phyloP scores from a whole-genome alignment of 1,140 invertebrate genomes.

The Thalassaphorura encarpata region DNA sequence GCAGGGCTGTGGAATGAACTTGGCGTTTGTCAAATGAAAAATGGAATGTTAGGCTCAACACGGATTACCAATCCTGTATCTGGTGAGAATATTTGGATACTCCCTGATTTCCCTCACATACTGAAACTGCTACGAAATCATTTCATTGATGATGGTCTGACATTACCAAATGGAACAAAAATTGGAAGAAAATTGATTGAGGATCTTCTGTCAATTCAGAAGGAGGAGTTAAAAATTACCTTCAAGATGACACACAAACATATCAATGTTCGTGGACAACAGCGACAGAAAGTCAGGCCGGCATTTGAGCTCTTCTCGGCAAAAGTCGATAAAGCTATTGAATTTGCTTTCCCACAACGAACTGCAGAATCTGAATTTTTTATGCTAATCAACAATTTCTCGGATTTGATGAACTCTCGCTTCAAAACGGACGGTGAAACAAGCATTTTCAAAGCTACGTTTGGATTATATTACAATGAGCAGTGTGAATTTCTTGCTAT shows the following conservation, averaged over 20 bases:
- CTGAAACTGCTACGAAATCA: conserved; percentile 34
- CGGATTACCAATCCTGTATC: conserved; percentile 30
- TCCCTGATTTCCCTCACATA: conserved; percentile 34
- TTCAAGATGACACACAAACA: conserved; percentile 1
- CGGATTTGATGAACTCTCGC: no score
- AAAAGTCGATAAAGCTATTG: no score
- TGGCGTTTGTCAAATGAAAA: conserved; percentile 15
- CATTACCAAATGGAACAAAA: conserved; percentile 10
- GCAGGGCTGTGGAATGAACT: conserved; percentile 36
- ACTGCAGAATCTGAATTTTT: background rate
- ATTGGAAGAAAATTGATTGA: conserved; percentile 21
- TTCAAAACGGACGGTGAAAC: no score
- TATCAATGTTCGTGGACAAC: conserved; percentile 9
- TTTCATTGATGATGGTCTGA: conserved; percentile 33
- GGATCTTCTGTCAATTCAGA: background rate
- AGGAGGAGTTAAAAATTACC: background rate
- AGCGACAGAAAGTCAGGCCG: conserved; percentile 6
- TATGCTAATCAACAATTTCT: background rate
- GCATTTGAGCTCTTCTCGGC: conserved; percentile 6
- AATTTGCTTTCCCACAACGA: no score
- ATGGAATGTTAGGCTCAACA: background rate
- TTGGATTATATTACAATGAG: no score
- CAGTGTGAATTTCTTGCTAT: no score
- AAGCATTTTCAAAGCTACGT: no score
- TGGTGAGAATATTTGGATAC: conserved; percentile 25